Conservation (phyloP, 1,140 invertebrate genomes). For the Vanessa tameamea region DNA sequence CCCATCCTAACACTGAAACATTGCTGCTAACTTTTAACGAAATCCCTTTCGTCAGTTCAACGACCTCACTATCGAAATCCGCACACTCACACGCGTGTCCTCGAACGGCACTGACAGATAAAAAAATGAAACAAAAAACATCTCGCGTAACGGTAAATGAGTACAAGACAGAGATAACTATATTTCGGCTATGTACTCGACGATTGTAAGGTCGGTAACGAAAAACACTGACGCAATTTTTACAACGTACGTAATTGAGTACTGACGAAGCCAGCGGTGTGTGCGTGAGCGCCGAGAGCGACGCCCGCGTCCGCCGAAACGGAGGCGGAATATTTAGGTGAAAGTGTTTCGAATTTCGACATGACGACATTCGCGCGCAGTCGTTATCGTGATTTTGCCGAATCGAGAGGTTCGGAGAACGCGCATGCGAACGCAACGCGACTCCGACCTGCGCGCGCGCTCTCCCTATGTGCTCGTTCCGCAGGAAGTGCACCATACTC, state of each 20-base stretch:
- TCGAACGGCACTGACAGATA: conserved; percentile 66
- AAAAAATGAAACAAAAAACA: conserved; percentile 76
- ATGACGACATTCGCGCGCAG: conserved; percentile 79
- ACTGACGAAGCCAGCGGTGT: conserved; percentile 64
- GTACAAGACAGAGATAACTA: conserved; percentile 76
- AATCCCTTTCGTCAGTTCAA: conserved; percentile 76
- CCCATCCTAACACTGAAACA: conserved; percentile 67
- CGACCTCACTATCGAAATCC: conserved; percentile 78
- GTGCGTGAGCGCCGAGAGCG: conserved; percentile 79
- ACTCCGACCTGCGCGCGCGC: conserved; percentile 50
- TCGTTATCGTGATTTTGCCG: conserved; percentile 80
- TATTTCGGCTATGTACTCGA: conserved; percentile 72
- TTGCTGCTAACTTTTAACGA: conserved; percentile 64
- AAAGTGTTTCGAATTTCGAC: conserved; percentile 81
- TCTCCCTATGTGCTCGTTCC: conserved; percentile 56
- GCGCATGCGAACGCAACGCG: conserved; percentile 52
- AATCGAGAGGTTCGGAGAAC: conserved; percentile 75
- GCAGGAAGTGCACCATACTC: conserved; percentile 66
- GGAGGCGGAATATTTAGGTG: conserved; percentile 80
- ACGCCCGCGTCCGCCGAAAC: conserved; percentile 78
- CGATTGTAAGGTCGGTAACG: conserved; percentile 73
- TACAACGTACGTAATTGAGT: conserved; percentile 78
- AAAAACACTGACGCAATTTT: conserved; percentile 80
- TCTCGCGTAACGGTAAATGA: conserved; percentile 66
- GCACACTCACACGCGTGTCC: conserved; percentile 76